Base-by-base conservation (phyloP, 2,113 vertebrate species). In the Campylorhamphus procurvoides region DNA sequence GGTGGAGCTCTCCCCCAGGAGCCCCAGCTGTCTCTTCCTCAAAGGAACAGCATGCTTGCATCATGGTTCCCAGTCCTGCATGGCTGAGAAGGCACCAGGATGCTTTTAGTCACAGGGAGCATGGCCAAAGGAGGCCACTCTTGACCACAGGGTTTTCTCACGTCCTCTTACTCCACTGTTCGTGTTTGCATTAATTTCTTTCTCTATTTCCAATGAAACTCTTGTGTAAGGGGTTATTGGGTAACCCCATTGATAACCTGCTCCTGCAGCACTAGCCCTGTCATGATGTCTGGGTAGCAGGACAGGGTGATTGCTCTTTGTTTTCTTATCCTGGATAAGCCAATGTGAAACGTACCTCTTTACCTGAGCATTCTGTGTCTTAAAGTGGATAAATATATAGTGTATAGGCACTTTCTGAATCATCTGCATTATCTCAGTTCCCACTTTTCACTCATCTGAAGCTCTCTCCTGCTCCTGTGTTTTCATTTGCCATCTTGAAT, bases 31-130 rank as follows among this genome's bases (percentile, higher is more conserved):
- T 27, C 31, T 69, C 9, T 31, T 82, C 23, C 52, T 44, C 1
- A 3, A 74, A 49, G 19, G 12, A 12, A 2, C 23, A 59, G 12
- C 3, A 4, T 49, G 31, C 19, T 18, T 1, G 2, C 60, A 50
- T 18, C 0, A 1, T 16, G 19, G 18, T 4, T 82, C 0, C 11
- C 6, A 4, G 14, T 52, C 29, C 33, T 81, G 20, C 6, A 3
- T 23, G 18, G 35, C 49, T 4, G 1, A 47, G 46, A 80, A 73
- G n/a, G 10, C 40, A 66, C 15, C 28, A 52, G 2, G 1, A 4
- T 63, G n/a, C 37, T 55, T 82, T 56, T 17, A 35, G 47, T 60
- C 3, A 1, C 18, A 7, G 9, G 14, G 13, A 68, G 9, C 10
- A 56, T 18, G 42, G 33, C 13, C 1, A 1, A 69, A 17, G 37